A percentile compares a stretch with the other conserved stretches of the same genome.
These are phyloP conservation scores for Drosophila grimshawi DNA, from an alignment of 1,140 invertebrate species.

Conservation along the genomic window DNA sequence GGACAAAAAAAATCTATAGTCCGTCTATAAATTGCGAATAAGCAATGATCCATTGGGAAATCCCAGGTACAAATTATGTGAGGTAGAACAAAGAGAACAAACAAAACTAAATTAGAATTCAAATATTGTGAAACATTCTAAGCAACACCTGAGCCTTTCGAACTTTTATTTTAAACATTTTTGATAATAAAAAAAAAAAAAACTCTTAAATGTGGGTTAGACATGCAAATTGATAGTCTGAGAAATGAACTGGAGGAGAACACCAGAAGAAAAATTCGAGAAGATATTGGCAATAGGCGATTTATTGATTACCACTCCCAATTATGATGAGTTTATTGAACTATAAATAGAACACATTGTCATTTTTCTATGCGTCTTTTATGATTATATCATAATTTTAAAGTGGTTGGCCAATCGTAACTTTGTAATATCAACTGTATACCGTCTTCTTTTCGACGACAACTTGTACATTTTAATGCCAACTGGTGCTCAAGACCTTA, in stretches of 20 bases:
- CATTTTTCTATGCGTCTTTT: constrained; percentile 1
- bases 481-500: constrained; percentile 54
- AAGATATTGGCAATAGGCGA: constrained; percentile 5
- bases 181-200: not conserved
- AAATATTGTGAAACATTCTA: constrained; percentile 17
- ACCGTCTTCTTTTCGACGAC: constrained; percentile 34
- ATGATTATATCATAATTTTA: constrained; percentile 58
- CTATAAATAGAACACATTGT: constrained; percentile 4
- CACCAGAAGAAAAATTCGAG: not conserved
- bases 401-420: constrained; percentile 5
- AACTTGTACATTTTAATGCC: constrained; percentile 54
- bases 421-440: constrained; percentile 1
- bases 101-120: constrained; percentile 5
- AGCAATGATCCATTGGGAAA: constrained; percentile 55
- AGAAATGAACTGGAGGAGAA: constrained; percentile 24
- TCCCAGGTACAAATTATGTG: constrained; percentile 52
- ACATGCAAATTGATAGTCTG: constrained; percentile 33
- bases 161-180: constrained; percentile 19
- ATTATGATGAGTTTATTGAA: constrained; percentile 54
- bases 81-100: constrained; percentile 7
- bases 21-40: constrained; percentile 69
- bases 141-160: constrained; percentile 2
- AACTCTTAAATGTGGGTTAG: constrained; percentile 14
- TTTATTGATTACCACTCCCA: constrained; percentile 22
- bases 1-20: constrained; percentile 29